These are phyloP conservation scores for Drosophila pseudotakahashii DNA, from an alignment of 2,888 invertebrate genomes.

Conservation along the genomic window DNA sequence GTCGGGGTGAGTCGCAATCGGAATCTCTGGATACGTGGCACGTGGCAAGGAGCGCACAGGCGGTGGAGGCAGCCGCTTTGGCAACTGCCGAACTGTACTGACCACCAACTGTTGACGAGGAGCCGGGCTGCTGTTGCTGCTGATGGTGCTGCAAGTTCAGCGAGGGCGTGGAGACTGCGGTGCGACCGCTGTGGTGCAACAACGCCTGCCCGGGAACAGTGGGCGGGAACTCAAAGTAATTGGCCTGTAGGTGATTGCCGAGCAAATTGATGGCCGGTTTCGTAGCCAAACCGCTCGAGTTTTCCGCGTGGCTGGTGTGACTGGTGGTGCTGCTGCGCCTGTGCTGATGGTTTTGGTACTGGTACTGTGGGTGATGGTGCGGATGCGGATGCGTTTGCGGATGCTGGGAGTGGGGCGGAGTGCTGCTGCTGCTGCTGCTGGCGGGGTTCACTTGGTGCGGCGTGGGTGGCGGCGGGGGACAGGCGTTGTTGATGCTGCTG, in stretches of 20 bases:
- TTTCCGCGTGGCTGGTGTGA: conserved; percentile 46
- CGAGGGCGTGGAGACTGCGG: conserved; percentile 71
- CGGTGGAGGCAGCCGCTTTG: conserved; percentile 69
- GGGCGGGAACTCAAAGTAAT: conserved; percentile 80
- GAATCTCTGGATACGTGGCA: conserved; percentile 64
- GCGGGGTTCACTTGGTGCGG: conserved; percentile 63
- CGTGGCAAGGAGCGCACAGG: conserved; percentile 68
- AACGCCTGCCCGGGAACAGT: conserved; percentile 41
- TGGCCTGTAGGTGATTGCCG: conserved; percentile 75
- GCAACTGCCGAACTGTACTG: conserved; percentile 63
- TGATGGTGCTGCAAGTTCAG: conserved; percentile 45
- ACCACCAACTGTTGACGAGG: conserved; percentile 19
- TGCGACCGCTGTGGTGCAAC: conserved; percentile 46
- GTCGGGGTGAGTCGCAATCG: conserved; percentile 30
- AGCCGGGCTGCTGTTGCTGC: conserved; percentile 5
- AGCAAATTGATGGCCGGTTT: conserved; percentile 71
- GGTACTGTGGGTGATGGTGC: conserved; percentile 32
- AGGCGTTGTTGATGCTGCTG: conserved; percentile 79
- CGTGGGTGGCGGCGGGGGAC: conserved; percentile 81
- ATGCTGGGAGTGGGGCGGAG: conserved; percentile 48
- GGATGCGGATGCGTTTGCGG: conserved; percentile 19
- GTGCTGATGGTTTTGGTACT: conserved; percentile 38
- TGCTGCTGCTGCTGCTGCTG: conserved; percentile 39
- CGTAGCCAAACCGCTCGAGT: conserved; percentile 56
- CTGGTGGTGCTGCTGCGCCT: conserved; percentile 47